phyloP scores from a whole-genome alignment of 2,797 vertebrate genomes.

The Pagetopsis macropterus region DNA sequence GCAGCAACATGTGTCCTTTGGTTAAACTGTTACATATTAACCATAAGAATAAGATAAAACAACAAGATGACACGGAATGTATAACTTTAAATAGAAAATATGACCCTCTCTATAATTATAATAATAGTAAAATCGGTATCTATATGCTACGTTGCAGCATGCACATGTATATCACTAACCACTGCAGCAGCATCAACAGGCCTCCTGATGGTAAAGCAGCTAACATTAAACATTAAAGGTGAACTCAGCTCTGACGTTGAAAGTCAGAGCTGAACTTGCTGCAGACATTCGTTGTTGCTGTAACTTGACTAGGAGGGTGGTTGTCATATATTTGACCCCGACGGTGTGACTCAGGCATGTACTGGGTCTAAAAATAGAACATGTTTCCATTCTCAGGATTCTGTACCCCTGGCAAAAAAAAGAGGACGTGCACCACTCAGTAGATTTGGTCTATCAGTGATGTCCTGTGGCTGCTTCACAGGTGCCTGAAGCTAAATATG shows the following conservation, averaged over 20 bases:
- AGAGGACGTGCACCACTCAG: background rate
- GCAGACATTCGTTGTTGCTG: conserved; percentile 25
- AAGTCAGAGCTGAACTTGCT: conserved; percentile 2
- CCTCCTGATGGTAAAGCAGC: background rate
- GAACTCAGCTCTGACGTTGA: conserved; percentile 9
- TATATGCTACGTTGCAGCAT: no score
- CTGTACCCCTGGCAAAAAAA: conserved; percentile 27
- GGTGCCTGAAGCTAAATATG: conserved; percentile 12
- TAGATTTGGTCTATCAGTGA: conserved; percentile 1
- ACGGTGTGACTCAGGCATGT: conserved; percentile 42
- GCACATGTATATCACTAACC: no score
- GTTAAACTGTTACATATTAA: background rate
- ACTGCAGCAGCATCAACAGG: no score
- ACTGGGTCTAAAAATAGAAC: conserved; percentile 64
- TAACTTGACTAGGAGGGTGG: conserved; percentile 25
- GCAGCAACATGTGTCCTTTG: conserved; percentile 8
- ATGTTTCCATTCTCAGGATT: conserved; percentile 29
- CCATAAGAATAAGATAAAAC: no score
- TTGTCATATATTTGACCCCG: conserved; percentile 39
- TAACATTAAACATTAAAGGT: background rate
- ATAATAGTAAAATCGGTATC: no score
- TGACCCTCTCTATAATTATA: no score
- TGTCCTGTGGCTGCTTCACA: conserved; percentile 48
- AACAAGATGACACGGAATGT: no score
- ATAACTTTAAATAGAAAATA: no score